Evolutionary conservation across 2,113 vertebrate genomes (phyloP), one percentile per base, ranked within the genome.

Genomic region (Delphinus delphis): DNA sequence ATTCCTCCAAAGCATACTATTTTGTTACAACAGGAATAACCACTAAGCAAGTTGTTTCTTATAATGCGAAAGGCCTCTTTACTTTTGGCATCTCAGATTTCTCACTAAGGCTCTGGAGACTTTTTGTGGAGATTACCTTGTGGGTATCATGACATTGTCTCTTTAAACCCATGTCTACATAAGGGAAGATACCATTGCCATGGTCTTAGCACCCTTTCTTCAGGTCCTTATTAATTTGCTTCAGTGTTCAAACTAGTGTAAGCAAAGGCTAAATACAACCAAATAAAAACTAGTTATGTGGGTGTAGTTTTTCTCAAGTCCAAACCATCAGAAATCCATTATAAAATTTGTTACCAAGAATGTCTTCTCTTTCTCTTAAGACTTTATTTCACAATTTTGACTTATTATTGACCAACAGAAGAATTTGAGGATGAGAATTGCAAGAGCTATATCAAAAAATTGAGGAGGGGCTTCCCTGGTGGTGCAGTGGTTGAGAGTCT

Each of bases 321-420:
- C 47, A 93, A 68, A 87, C 23, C 36, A 76, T 50, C 9, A 36
- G n/a, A 44, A 82, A 92, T 58, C 62, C 10, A 36, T 93, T 65
- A 21, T 88, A 89, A 68, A 2, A 53, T 67, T 55, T 87, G 31
- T 70, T 92, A 58, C 6, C 44, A 87, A 33, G 25, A 96, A 70
- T 74, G 33, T 77, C 53, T 94, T 94, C 68, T 63, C 31, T 80
- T 90, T 65, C 41, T 76, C 3, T 58, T 58, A 83, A 93, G 12
- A 70, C 53, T 89, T 97, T 86, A 84, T 28, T 2, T 68, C 15
- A 71, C 50, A 55, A 93, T 91, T 89, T 90, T 94, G n/a, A 90
- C 74, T 89, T 77, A 20, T n/a, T 65, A 44, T 15, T 89, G 53
- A 93, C 11, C 44, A 92, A 80, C 36, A 89, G 38, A 74, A 50